Percentiles rank a stretch among this genome's conserved stretches.
Conservation (phyloP, 2,888 invertebrate genomes). For the Odontocolon sp. region DNA sequence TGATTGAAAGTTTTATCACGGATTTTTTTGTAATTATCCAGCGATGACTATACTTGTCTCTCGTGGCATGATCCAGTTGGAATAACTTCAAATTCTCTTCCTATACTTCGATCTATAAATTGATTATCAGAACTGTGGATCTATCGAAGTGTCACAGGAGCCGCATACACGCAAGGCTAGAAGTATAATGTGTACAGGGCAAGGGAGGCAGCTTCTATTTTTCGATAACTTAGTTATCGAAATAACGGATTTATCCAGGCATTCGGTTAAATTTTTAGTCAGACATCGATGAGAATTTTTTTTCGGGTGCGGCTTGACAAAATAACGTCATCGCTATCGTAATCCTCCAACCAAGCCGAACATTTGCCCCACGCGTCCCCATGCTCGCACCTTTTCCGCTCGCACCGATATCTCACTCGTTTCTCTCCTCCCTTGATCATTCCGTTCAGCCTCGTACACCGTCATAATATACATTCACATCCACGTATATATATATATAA, state of each 20-base stretch:
- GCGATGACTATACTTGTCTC: not conserved
- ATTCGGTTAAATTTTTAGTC: constrained; percentile 38
- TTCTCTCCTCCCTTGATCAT: constrained; percentile 13
- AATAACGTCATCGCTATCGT: constrained; percentile 50
- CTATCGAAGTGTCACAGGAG: constrained; percentile 22
- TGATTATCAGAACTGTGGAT: constrained; percentile 43
- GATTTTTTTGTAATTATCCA: not conserved
- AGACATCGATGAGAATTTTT: constrained; percentile 30
- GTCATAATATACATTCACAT: not conserved
- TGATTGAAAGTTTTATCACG: not conserved
- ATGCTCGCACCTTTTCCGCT: constrained; percentile 2
- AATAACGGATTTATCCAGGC: constrained; percentile 50
- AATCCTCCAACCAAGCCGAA: constrained; percentile 53
- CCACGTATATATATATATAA: not conserved
- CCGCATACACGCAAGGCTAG: not conserved
- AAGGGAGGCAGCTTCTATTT: constrained; percentile 30
- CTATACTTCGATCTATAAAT: constrained; percentile 34
- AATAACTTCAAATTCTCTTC: constrained; percentile 49
- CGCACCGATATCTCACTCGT: constrained; percentile 6
- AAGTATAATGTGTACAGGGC: not conserved
- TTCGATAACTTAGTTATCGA: constrained; percentile 57
- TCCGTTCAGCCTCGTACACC: not conserved
- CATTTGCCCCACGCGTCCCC: constrained; percentile 25
- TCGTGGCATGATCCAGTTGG: not conserved
- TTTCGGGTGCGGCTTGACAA: constrained; percentile 9